Conservation (phyloP, 1,140 invertebrate species). For the Anoplophora glabripennis region DNA sequence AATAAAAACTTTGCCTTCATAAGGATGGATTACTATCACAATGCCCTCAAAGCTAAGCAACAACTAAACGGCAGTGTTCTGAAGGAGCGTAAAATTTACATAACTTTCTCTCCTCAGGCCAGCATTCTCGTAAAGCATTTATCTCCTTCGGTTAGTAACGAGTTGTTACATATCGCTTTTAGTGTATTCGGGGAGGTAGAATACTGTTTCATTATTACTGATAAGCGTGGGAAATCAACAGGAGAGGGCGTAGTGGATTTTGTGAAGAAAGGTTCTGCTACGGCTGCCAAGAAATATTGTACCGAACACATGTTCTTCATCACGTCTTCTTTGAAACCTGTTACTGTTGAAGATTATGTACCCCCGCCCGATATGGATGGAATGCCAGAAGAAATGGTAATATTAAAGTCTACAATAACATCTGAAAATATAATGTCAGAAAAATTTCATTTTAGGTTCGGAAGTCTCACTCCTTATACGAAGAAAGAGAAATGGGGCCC, state of each 20-base stretch:
- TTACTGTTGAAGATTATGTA: slow-evolving; percentile 83
- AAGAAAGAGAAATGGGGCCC: slow-evolving; percentile 77
- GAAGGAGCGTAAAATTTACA: slow-evolving; percentile 75
- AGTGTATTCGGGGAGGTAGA: slow-evolving; percentile 90
- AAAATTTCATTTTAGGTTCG: slow-evolving; percentile 3
- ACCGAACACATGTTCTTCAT: slow-evolving; percentile 89
- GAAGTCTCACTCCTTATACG: slow-evolving; percentile 65
- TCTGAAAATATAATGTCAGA: neutral
- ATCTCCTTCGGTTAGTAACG: slow-evolving; percentile 88
- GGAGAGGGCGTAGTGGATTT: slow-evolving; percentile 96
- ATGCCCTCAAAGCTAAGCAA: slow-evolving; percentile 91
- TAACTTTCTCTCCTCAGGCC: slow-evolving; percentile 91
- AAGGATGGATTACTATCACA: slow-evolving; percentile 87
- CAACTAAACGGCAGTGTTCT: slow-evolving; percentile 80
- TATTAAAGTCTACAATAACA: too few relatives aligned
- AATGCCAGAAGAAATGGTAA: slow-evolving; percentile 82
- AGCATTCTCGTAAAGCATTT: slow-evolving; percentile 89
- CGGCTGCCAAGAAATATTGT: slow-evolving; percentile 81
- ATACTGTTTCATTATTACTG: slow-evolving; percentile 87
- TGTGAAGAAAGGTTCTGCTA: slow-evolving; percentile 81
- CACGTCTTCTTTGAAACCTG: slow-evolving; percentile 79
- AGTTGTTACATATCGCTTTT: slow-evolving; percentile 87
- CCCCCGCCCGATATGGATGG: slow-evolving; percentile 89
- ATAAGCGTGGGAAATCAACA: slow-evolving; percentile 87
- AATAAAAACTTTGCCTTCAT: slow-evolving; percentile 97